phyloP scores from a whole-genome alignment of 1,140 invertebrate genomes.

The Anagrus nilaparvatae region DNA sequence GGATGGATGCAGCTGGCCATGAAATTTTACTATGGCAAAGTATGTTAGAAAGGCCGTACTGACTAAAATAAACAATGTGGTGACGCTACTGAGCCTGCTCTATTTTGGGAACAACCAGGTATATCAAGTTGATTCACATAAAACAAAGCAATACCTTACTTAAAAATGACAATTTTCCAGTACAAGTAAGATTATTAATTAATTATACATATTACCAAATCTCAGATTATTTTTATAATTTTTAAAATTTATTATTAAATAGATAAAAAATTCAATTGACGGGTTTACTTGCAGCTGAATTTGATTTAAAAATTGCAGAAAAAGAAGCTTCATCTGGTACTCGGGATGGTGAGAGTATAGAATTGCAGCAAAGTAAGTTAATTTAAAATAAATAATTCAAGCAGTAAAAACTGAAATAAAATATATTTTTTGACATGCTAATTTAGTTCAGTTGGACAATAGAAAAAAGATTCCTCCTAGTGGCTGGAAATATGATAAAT shows the following conservation, averaged over 20 bases:
- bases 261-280: conserved; percentile 61
- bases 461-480: conserved; percentile 81
- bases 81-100: too few relatives aligned
- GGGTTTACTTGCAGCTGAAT: conserved; percentile 68
- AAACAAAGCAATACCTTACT: too few relatives aligned
- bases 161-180: conserved; percentile 63
- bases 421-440: too few relatives aligned
- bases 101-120: too few relatives aligned
- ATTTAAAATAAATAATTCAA: background rate
- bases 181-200: conserved; percentile 56
- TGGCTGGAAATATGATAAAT: conserved; percentile 92
- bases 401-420: background rate
- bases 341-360: conserved; percentile 91
- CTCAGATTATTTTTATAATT: too few relatives aligned
- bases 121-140: too few relatives aligned
- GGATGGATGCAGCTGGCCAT: conserved; percentile 90
- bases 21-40: conserved; percentile 86
- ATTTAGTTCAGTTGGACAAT: conserved; percentile 78
- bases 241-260: conserved; percentile 23
- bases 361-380: conserved; percentile 61
- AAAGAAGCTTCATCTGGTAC: conserved; percentile 70
- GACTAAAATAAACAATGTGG: too few relatives aligned
- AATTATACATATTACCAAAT: too few relatives aligned
- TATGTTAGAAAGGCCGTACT: conserved; percentile 87
- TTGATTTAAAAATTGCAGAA: conserved; percentile 75